Evolutionary conservation across 2,888 invertebrate species (phyloP), one percentile per base, ranked within the genome.

Genomic region (Diaphora mendica): DNA sequence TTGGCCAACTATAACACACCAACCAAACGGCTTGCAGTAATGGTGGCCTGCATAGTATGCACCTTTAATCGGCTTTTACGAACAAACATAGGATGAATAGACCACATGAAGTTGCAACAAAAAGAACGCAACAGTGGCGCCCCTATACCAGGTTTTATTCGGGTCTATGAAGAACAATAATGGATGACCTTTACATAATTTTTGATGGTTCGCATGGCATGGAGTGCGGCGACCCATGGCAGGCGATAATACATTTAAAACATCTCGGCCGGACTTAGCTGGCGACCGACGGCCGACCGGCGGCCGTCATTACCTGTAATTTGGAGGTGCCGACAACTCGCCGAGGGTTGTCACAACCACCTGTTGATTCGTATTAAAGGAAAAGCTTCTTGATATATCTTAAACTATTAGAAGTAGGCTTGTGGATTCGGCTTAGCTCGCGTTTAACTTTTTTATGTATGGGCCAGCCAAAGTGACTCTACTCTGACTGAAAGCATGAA

Each of bases 291-390:
- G 7, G 65, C 44, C 33, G 55, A 42, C 44, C 39, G n/a, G 33
- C 44, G 62, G 67, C 44, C n/a, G 79, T 87, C 82, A 88, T 88
- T 89, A 89, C 75, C 62, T 77, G 80, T 85, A 81, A 87, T 89
- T 83, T 86, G 72, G 81, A 76, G 76, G 82, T 77, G 80, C 71
- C 66, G 77, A 62, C 66, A 67, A 62, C 64, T 42, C 11, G 13
- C 30, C 23, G n/a, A 77, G 75, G 77, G 77, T 20, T 77, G 71
- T 69, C 76, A 9, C 55, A 68, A 48, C n/a, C 48, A 70, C 64
- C 44, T 64, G 48, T 42, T 51, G 67, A 62, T 70, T 20, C 20
- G 5, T 20, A 7, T 48, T 17, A 3, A 44, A 20, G 20, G 8
- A 1, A 48, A 20, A 7, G 48, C 20, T 48, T 48, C 20, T 20